Base-by-base conservation (phyloP, 2,888 invertebrate genomes). In the Hirtodrosophila trivittata region DNA sequence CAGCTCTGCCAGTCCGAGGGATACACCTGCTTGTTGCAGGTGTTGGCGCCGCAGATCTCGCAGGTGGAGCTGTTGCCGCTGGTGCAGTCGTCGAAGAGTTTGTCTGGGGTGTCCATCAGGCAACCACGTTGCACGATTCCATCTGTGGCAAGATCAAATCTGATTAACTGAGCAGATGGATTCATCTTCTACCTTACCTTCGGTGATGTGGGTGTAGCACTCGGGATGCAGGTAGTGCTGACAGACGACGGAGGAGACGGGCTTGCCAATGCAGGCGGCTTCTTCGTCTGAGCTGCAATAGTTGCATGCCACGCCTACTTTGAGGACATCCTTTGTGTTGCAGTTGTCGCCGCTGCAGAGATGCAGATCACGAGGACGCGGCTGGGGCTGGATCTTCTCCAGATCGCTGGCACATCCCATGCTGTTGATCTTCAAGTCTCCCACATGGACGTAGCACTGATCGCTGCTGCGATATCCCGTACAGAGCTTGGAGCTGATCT, bases 361-460 rank as follows among this genome's bases (percentile, higher is more conserved):
- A 0, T 82, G 41, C 16, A 89, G 10, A 6, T 81, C 75, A 0
- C 89, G 85, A 0, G 69, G 67, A 13, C 77, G 74, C 1, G 45
- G 10, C 1, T 47, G 2, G 0, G 88, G 21, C 28, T 71, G 74
- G 0, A 56, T 32, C 1, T 46, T 58, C 3, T 74, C 66, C 18
- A 85, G 39, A 33, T 89, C 88, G 32, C 86, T 88, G 33, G 65
- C 75, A 52, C 89, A 89, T 6, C 89, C 89, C 87, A 89, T 87
- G 50, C 72, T 72, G 41, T 59, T 51, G 12, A 87, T 59, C 10
- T 21, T 39, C 0, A 0, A 8, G 1, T 75, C 82, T 4, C 69
- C 75, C 42, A 89, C 89, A 38, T 83, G 75, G 3, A 87, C 86
- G 16, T 76, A 87, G 56, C 89, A 89, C 51, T 77, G 73, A 56